phyloP scores from a whole-genome alignment of 2,113 vertebrate species.

The Tragelaphus scriptus region DNA sequence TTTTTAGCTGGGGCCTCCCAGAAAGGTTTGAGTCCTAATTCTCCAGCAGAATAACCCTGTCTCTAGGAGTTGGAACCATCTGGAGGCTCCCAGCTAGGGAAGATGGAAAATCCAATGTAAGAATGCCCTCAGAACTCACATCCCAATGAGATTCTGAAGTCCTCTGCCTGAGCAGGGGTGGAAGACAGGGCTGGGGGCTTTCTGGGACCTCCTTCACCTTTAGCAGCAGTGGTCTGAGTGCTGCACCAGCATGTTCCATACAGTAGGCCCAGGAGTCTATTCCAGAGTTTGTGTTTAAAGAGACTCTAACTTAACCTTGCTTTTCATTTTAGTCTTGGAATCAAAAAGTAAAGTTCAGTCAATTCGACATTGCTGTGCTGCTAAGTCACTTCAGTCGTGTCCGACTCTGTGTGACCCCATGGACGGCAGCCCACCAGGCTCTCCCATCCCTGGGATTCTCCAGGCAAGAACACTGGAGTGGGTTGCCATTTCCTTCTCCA shows the following conservation, averaged over 20 bases:
- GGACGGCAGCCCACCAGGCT: no score
- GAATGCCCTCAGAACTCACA: not conserved
- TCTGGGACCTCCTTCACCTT: not conserved
- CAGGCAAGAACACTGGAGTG: no score
- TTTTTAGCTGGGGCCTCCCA: not conserved
- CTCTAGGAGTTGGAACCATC: not conserved
- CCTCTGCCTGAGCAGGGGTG: not conserved
- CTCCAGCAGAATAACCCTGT: not conserved
- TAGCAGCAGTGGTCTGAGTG: not conserved
- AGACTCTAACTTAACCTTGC: not conserved
- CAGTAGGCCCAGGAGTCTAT: not conserved
- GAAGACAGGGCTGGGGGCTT: not conserved
- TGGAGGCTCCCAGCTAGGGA: not conserved
- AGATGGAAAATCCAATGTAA: not conserved
- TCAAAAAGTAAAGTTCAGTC: not conserved
- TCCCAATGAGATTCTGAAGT: not conserved
- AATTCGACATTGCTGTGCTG: not conserved
- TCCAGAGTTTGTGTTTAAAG: not conserved
- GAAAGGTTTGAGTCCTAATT: not conserved
- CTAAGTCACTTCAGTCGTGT: no score
- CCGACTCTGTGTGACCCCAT: no score
- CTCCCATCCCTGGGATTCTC: no score
- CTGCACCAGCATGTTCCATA: accelerated
- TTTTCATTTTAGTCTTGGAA: not conserved
- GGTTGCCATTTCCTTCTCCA: no score